Conservation (phyloP, 2,888 invertebrate species). For the Lathronympha strigana region DNA sequence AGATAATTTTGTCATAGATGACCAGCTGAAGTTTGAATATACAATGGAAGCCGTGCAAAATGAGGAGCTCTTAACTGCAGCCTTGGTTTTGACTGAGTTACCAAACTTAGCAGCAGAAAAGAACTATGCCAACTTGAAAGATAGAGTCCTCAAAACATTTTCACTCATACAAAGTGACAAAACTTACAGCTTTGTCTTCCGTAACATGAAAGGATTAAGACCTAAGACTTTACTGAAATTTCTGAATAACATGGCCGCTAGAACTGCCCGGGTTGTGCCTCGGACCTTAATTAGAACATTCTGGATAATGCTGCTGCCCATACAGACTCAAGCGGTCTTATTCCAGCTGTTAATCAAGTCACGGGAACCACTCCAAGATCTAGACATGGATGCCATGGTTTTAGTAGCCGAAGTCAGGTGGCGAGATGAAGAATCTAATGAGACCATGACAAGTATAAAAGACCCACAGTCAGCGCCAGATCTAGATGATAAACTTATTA, state of each 20-base stretch:
- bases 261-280: slow-evolving; percentile 5
- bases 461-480: background rate
- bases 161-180: slow-evolving; percentile 9
- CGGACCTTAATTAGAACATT: slow-evolving; percentile 15
- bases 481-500: background rate
- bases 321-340: slow-evolving; percentile 5
- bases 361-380: slow-evolving; percentile 15
- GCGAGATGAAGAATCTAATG: background rate
- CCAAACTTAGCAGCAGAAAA: slow-evolving; percentile 1
- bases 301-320: slow-evolving; percentile 24
- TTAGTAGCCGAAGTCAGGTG: slow-evolving; percentile 10
- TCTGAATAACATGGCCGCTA: slow-evolving; percentile 3
- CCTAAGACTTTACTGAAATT: slow-evolving; percentile 13
- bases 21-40: slow-evolving; percentile 8
- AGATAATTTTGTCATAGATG: slow-evolving; percentile 10
- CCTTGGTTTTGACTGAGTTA: slow-evolving; percentile 20
- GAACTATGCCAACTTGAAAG: slow-evolving; percentile 5
- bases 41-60: background rate
- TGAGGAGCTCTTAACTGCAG: background rate
- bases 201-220: slow-evolving; percentile 2
- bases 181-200: background rate
- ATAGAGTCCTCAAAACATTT: slow-evolving; percentile 18
- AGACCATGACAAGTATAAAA: background rate
- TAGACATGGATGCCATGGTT: slow-evolving; percentile 9
- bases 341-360: slow-evolving; percentile 2